phyloP scores from a whole-genome alignment of 2,888 invertebrate genomes.

The Drosophila nr. perissopoda region DNA sequence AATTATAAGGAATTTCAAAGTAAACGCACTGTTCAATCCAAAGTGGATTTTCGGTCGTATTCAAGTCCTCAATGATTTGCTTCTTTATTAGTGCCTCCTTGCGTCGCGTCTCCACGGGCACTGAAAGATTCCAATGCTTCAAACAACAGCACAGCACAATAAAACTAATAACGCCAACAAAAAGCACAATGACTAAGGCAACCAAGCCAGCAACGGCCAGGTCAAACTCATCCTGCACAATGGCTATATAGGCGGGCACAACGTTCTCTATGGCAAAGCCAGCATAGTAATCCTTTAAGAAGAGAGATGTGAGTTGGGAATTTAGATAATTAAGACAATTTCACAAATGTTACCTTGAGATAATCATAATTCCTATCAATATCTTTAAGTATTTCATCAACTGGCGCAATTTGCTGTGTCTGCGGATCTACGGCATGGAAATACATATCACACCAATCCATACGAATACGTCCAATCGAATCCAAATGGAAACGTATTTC shows the following conservation, averaged over 20 bases:
- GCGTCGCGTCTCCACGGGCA: constrained; percentile 92
- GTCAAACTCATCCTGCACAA: constrained; percentile 91
- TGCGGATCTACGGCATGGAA: constrained; percentile 92
- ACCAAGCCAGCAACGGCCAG: constrained; percentile 94
- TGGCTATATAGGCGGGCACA: constrained; percentile 88
- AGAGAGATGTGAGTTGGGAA: not conserved
- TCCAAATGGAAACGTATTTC: constrained; percentile 91
- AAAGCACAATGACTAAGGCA: constrained; percentile 92
- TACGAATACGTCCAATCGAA: constrained; percentile 85
- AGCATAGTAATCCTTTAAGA: constrained; percentile 87
- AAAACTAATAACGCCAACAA: constrained; percentile 94
- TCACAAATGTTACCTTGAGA: constrained; percentile 86
- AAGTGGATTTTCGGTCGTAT: constrained; percentile 95
- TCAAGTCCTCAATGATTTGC: constrained; percentile 93
- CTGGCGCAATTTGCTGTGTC: constrained; percentile 90
- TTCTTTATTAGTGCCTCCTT: constrained; percentile 93
- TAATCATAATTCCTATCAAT: constrained; percentile 95
- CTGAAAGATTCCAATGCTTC: constrained; percentile 93
- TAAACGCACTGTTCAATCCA: constrained; percentile 94
- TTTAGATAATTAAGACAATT: not conserved
- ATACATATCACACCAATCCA: constrained; percentile 92
- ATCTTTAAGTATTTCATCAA: constrained; percentile 91
- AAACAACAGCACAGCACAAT: constrained; percentile 95
- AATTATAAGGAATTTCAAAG: too few species aligned
- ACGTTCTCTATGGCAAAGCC: constrained; percentile 91